Evolutionary conservation across 2,113 vertebrate species (phyloP), one percentile per base, ranked within the genome.

Genomic region (Benitochromis conjunctus): DNA sequence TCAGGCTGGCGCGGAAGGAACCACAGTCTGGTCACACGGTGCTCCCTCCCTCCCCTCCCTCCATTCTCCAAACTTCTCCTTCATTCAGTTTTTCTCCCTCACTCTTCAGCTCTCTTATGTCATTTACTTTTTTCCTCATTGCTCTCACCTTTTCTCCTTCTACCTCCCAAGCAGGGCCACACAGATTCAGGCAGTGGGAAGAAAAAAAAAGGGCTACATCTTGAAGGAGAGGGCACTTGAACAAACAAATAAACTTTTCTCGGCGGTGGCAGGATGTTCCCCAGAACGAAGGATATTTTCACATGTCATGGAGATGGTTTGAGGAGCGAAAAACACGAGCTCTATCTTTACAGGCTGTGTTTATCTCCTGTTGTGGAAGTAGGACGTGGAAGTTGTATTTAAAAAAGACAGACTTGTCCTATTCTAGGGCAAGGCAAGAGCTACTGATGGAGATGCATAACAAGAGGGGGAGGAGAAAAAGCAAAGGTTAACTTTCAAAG

Each of bases 1-100:
- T 96, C 96, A 96, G 95, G 96, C 95, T 94, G 95, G 93, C 83
- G 84, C 94, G 95, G 96, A 96, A 96, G 95, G 95, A 95, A 96
- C 94, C 88, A 12, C 66, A 91, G 95, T 96, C 94, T 96, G 96
- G 95, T 96, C 95, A 94, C 96, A 96, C 94, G 93, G 95, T 95
- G 94, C 94, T 92, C 85, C 66, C 87, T 41, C 86, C 90, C 77
- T 66, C 3, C 86, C 79, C 71, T 41, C 81, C 36, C 86, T 79
- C 66, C 82, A 86, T 90, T 71, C 90, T 64, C 78, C 77, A 82
- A 56, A 86, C 86, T 77, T 88, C 55, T 80, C 81, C 66, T 55
- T 81, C 60, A 83, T 64, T 80, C 66, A 85, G 82, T 24, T 86
- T 85, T 87, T 83, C 60, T 77, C 43, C 56, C 66, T 81, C 38